These are phyloP conservation scores for Anoplius nigerrimus DNA, from an alignment of 2,888 invertebrate species.

Conservation along the genomic window DNA sequence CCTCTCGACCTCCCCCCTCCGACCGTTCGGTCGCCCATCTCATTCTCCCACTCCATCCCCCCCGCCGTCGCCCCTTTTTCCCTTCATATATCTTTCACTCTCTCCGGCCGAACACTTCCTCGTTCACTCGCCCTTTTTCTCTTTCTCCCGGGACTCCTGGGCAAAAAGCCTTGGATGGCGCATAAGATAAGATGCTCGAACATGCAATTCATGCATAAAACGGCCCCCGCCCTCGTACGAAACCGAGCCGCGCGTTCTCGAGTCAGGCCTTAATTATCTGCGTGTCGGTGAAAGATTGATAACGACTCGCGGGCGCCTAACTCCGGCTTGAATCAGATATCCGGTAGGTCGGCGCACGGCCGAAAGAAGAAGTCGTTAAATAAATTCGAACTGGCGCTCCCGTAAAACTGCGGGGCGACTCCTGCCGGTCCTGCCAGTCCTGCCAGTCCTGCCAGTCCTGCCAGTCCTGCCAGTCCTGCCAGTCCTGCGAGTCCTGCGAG, in stretches of 20 bases:
- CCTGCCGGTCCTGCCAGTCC: background rate
- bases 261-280: slow-evolving; percentile 57
- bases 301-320: slow-evolving; percentile 42
- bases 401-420: too few relatives aligned
- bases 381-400: slow-evolving; percentile 10
- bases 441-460: background rate
- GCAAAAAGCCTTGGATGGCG: slow-evolving; percentile 64
- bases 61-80: background rate
- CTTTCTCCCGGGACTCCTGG: slow-evolving; percentile 35
- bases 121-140: slow-evolving; percentile 4
- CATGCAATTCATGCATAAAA: slow-evolving; percentile 68
- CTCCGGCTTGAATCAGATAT: slow-evolving; percentile 27
- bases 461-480: background rate
- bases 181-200: slow-evolving; percentile 64
- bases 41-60: background rate
- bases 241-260: slow-evolving; percentile 26
- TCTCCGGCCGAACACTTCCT: background rate
- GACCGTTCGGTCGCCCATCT: slow-evolving; percentile 11
- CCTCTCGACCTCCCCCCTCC: background rate
- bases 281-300: slow-evolving; percentile 43
- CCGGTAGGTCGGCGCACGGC: background rate
- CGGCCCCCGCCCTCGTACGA: slow-evolving; percentile 28
- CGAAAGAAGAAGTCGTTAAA: slow-evolving; percentile 21
- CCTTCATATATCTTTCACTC: slow-evolving; percentile 5
- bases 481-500: slow-evolving; percentile 1